phyloP scores from a whole-genome alignment of 37 sponge, comb jelly and placozoan genomes.

The Ianthella basta region DNA sequence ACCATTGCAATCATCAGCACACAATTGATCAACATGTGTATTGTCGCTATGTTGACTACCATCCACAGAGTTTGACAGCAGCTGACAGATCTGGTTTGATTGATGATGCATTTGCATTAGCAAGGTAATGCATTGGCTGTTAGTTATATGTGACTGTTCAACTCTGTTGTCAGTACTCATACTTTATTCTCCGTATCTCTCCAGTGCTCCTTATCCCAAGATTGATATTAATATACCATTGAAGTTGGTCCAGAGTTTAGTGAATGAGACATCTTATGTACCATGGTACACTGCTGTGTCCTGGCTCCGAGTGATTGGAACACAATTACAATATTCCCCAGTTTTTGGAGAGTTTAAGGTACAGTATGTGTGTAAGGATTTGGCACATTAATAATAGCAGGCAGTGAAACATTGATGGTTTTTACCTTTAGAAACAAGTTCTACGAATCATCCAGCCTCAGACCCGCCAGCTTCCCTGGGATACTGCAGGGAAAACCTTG shows the following conservation, averaged over 20 bases:
- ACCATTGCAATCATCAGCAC: too few species aligned
- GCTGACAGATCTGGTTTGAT: conserved; percentile 79
- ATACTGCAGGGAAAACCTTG: conserved; percentile 12
- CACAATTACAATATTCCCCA: conserved; percentile 38
- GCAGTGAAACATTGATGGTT: neutral
- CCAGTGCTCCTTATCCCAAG: conserved; percentile 56
- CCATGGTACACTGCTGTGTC: conserved; percentile 67
- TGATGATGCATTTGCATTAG: conserved; percentile 84
- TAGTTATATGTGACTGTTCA: neutral
- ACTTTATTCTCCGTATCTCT: neutral
- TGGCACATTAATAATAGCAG: neutral
- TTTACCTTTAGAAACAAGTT: conserved; percentile 31
- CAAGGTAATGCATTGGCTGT: conserved; percentile 33
- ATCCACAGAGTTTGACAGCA: conserved; percentile 46
- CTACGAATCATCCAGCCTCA: neutral
- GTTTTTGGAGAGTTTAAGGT: conserved; percentile 73
- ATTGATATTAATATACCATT: conserved; percentile 50
- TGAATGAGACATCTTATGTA: conserved; percentile 64
- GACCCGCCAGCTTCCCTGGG: neutral
- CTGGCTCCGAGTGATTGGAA: conserved; percentile 37
- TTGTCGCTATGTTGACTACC: too few species aligned
- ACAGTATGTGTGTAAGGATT: too few species aligned
- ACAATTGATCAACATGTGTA: too few species aligned
- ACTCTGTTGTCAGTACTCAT: neutral
- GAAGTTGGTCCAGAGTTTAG: conserved; percentile 54